Base-by-base conservation (phyloP, 2,797 vertebrate genomes). In the Bovichtus variegatus region DNA sequence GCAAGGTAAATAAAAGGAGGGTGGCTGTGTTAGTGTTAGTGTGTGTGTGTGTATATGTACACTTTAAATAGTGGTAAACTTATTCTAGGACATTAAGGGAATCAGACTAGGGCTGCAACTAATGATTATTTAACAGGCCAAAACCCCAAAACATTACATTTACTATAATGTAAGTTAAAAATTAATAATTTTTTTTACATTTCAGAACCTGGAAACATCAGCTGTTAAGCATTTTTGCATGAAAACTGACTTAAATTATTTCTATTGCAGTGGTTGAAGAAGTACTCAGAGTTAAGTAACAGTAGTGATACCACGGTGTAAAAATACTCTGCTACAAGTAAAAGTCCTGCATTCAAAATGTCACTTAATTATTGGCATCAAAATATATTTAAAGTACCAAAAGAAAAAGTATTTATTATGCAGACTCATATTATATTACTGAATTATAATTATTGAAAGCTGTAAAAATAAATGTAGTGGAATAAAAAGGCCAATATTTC, bases 1-100 rank as follows among this genome's bases (percentile, higher is more conserved):
- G 88, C 63, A 90, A 55, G 69, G 83, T 92, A 71, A 91, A 89
- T 84, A 68, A 74, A 61, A 67, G 50, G 67, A 53, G 36, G 43
- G 21, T 41, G 51, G 25, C 40, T 78, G 58, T 46, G 69, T 88
- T 82, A 76, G 76, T 82, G 60, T 84, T n/a, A n/a, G 77, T 41
- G 29, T 74, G 41, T 58, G 59, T 53, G 77, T 54, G 54, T 74
- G 38, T 54, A 38, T 54, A 27, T 51, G 51, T 29, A 23, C 19
- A 53, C 15, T 59, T 78, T 59, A 12, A 68, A 38, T 41, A 21
- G 44, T n/a, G 27, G 19, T 36, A 11, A 59, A n/a, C 12, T 21
- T 6, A 27, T 29, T 60, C 1, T 16, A 23, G 8, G 21, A 62
- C 12, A 31, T n/a, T 29, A 8, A n/a, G 9, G 38, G 19, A 61